Conservation (phyloP, 2,797 vertebrate species). For the Chanos chanos region DNA sequence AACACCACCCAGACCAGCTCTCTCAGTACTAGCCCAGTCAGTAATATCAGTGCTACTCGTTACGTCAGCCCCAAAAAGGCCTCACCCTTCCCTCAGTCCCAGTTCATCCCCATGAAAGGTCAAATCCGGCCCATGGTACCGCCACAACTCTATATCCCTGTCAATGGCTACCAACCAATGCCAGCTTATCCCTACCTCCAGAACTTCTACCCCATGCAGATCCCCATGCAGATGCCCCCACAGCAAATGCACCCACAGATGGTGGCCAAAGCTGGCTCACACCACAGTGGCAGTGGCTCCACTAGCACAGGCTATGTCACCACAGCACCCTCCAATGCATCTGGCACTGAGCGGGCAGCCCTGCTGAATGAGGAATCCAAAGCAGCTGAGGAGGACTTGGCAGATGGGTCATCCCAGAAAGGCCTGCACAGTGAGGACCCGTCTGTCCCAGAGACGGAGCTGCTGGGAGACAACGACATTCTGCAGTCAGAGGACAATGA, state of each 20-base stretch:
- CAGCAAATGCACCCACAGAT: conserved; percentile 84
- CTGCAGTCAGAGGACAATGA: conserved; percentile 76
- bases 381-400: conserved; percentile 63
- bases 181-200: conserved; percentile 90
- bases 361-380: conserved; percentile 72
- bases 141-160: conserved; percentile 92
- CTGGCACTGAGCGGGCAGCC: conserved; percentile 78
- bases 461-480: conserved; percentile 83
- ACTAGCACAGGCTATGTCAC: conserved; percentile 96
- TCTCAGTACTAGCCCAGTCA: conserved; percentile 93
- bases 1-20: conserved; percentile 95
- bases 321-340: conserved; percentile 85
- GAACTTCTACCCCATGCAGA: conserved; percentile 95
- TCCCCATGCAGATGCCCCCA: conserved; percentile 88
- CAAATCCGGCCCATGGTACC: conserved; percentile 87
- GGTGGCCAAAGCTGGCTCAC: conserved; percentile 84
- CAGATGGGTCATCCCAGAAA: conserved; percentile 71
- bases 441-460: conserved; percentile 87
- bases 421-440: conserved; percentile 74
- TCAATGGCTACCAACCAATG: conserved; percentile 95
- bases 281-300: conserved; percentile 93
- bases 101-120: conserved; percentile 89
- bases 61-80: conserved; percentile 89
- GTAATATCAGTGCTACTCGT: conserved; percentile 84
- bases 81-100: conserved; percentile 84